Evolutionary conservation across 2,888 invertebrate genomes (phyloP).

Genomic region (Pseudanteris insignis): DNA sequence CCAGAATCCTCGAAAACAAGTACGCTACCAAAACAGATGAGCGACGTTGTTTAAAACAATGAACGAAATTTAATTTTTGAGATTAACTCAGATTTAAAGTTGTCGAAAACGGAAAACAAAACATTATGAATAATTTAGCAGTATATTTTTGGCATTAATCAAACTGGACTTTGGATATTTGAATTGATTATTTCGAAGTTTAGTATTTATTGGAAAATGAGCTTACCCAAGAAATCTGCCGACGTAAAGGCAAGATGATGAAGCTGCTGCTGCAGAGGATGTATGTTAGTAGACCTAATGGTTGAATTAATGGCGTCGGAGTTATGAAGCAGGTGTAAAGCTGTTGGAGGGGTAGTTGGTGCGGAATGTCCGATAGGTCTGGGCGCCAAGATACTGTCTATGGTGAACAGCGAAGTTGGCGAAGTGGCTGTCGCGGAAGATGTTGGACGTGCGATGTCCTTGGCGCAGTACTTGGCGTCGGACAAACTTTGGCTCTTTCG

Average conservation of each 20-base stretch:
- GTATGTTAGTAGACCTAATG: slow-evolving; percentile 54
- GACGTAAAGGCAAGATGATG: slow-evolving; percentile 66
- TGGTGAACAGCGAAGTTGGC: slow-evolving; percentile 79
- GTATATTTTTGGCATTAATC: too few relatives aligned
- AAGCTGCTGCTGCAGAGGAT: slow-evolving; percentile 63
- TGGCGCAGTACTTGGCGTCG: slow-evolving; percentile 49
- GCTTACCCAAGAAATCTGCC: slow-evolving; percentile 84
- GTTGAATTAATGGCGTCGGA: slow-evolving; percentile 52
- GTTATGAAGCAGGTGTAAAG: slow-evolving; percentile 41
- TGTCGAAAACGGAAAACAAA: too few relatives aligned
- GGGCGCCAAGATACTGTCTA: slow-evolving; percentile 86
- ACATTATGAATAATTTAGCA: too few relatives aligned
- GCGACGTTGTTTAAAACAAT: too few relatives aligned
- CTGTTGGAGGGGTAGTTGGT: slow-evolving; percentile 55
- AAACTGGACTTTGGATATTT: too few relatives aligned
- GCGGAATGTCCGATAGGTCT: slow-evolving; percentile 68
- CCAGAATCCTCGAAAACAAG: too few relatives aligned
- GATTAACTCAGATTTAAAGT: too few relatives aligned
- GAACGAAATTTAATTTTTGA: too few relatives aligned
- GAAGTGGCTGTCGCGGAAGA: slow-evolving; percentile 68
- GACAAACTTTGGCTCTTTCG: slow-evolving; percentile 50
- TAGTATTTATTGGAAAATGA: too few relatives aligned
- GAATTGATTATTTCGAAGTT: too few relatives aligned
- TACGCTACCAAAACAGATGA: too few relatives aligned
- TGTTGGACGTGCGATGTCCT: slow-evolving; percentile 57